Percentiles rank a stretch among this genome's conserved stretches.
Evolutionary conservation across 1,140 invertebrate genomes (phyloP).

Genomic region (Rhyzopertha dominica): DNA sequence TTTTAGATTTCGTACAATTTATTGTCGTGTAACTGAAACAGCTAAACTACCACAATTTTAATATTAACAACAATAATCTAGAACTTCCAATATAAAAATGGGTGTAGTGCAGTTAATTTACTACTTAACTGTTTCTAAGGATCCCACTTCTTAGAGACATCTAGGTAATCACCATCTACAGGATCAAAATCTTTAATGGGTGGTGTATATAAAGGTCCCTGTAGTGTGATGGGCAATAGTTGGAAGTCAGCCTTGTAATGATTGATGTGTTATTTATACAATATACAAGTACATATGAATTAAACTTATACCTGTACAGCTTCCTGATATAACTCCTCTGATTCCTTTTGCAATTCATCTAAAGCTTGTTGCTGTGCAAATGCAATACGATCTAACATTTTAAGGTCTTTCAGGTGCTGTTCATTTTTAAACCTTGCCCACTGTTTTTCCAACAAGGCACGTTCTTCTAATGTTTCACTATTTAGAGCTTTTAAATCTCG

Average conservation of each 20-base stretch:
- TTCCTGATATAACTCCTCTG: slow-evolving; percentile 75
- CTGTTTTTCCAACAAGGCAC: slow-evolving; percentile 59
- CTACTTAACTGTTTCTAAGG: too few relatives aligned
- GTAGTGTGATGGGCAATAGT: slow-evolving; percentile 59
- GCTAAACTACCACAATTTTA: too few relatives aligned
- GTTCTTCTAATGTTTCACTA: slow-evolving; percentile 50
- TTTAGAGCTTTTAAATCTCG: slow-evolving; percentile 47
- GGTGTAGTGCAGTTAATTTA: too few relatives aligned
- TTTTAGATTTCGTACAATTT: too few relatives aligned
- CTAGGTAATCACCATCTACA: slow-evolving; percentile 81
- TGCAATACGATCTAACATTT: slow-evolving; percentile 61
- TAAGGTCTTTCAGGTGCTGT: slow-evolving; percentile 58
- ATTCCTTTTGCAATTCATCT: slow-evolving; percentile 67
- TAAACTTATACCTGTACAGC: slow-evolving; percentile 63
- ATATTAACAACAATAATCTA: too few relatives aligned
- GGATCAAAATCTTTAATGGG: slow-evolving; percentile 69
- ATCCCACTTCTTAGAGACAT: slow-evolving; percentile 77
- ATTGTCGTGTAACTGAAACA: too few relatives aligned
- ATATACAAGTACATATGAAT: not conserved
- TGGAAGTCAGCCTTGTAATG: slow-evolving; percentile 60
- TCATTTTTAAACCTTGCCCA: slow-evolving; percentile 66
- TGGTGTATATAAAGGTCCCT: slow-evolving; percentile 72
- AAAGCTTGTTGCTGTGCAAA: slow-evolving; percentile 70
- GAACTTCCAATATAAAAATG: too few relatives aligned
- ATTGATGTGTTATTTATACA: slow-evolving; percentile 3